phyloP scores from a whole-genome alignment of 2,888 invertebrate species.

The Notodonta dromedarius region DNA sequence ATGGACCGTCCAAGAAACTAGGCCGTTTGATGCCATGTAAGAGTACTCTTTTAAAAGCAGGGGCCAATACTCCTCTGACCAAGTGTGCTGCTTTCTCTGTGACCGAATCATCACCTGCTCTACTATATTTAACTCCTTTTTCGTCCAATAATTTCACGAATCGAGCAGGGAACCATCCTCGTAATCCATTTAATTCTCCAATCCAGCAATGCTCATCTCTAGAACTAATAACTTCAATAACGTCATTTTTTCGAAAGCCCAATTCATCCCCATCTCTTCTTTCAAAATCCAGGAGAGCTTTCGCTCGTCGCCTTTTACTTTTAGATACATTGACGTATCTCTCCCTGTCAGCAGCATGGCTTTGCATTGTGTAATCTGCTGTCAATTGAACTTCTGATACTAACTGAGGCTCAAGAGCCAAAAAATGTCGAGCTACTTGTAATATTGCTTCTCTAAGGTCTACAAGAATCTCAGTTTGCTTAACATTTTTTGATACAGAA shows the following conservation, averaged over 20 bases:
- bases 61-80: conserved; percentile 96
- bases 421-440: conserved; percentile 96
- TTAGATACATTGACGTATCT: conserved; percentile 97
- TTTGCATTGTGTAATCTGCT: conserved; percentile 98
- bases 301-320: conserved; percentile 94
- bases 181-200: conserved; percentile 96
- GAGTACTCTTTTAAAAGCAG: conserved; percentile 96
- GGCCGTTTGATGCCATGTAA: conserved; percentile 98
- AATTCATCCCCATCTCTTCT: conserved; percentile 99
- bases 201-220: conserved; percentile 99
- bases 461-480: conserved; percentile 99
- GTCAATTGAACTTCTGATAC: conserved; percentile 90
- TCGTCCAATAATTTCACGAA: conserved; percentile 98
- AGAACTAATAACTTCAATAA: conserved; percentile 98
- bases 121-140: conserved; percentile 88
- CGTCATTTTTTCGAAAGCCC: conserved; percentile 99
- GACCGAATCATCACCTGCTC: conserved; percentile 98
- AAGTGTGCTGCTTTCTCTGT: conserved; percentile 98
- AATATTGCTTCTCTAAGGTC: conserved; percentile 98
- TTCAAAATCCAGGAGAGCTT: conserved; percentile 98
- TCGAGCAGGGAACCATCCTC: conserved; percentile 99
- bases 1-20: conserved; percentile 94
- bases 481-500: conserved; percentile 97
- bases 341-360: conserved; percentile 96
- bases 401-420: conserved; percentile 95